Conservation (phyloP, 2,888 invertebrate genomes). For the Ochlodes sylvanus region DNA sequence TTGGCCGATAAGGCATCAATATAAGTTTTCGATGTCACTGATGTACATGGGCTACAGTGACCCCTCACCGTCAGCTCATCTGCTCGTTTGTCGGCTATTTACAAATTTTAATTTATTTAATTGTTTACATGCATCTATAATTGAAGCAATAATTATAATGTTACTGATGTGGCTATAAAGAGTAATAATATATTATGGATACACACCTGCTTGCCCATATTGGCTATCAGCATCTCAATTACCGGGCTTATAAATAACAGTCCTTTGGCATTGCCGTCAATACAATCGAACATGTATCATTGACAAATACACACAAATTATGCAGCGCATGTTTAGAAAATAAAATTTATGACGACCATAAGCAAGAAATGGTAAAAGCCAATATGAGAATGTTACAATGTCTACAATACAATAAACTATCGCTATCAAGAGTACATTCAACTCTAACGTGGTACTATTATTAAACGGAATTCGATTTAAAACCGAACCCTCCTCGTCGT, state of each 20-base stretch:
- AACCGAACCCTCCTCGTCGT: conserved; percentile 83
- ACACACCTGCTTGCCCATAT: conserved; percentile 19
- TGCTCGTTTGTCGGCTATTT: no score
- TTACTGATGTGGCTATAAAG: not conserved
- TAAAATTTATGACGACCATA: conserved; percentile 37
- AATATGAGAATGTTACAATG: conserved; percentile 52
- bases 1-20: no score
- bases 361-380: conserved; percentile 41
- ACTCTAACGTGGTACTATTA: conserved; percentile 82
- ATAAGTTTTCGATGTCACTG: no score
- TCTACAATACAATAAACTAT: conserved; percentile 77
- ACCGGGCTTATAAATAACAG: conserved; percentile 22
- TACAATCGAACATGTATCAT: conserved; percentile 30
- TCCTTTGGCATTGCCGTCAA: conserved; percentile 12
- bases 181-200: not conserved
- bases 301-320: conserved; percentile 36
- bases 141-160: not conserved
- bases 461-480: conserved; percentile 84
- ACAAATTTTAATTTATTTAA: not conserved
- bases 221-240: conserved; percentile 19
- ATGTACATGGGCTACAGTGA: no score
- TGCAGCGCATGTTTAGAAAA: conserved; percentile 36
- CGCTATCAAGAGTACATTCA: conserved; percentile 82
- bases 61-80: no score
- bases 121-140: not conserved